Conservation (phyloP, 2,888 invertebrate genomes). For the Drosophila neonasuta region DNA sequence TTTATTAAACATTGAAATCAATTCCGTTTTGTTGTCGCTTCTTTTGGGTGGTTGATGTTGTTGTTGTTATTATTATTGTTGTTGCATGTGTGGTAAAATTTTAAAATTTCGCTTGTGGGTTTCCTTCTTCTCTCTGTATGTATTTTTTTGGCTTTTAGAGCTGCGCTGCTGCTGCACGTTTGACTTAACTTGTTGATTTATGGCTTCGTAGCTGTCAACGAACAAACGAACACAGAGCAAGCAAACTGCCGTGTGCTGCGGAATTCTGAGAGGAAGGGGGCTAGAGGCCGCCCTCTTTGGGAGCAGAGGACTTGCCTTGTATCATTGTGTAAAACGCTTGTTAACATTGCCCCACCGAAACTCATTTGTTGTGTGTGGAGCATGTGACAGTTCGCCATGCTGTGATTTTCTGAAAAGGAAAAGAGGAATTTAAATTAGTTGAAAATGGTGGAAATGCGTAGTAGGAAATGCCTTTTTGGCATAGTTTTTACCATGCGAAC, state of each 20-base stretch:
- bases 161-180: constrained; percentile 68
- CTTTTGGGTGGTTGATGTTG: constrained; percentile 18
- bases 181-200: constrained; percentile 79
- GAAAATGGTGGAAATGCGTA: constrained; percentile 59
- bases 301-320: constrained; percentile 50
- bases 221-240: constrained; percentile 45
- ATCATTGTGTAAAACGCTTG: constrained; percentile 76
- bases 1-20: constrained; percentile 78
- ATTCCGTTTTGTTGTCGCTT: constrained; percentile 60
- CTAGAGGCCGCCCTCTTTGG: constrained; percentile 18
- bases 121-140: constrained; percentile 11
- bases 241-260: constrained; percentile 61
- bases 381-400: constrained; percentile 56
- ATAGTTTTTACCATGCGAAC: constrained; percentile 55
- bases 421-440: constrained; percentile 72
- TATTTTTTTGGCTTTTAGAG: constrained; percentile 51
- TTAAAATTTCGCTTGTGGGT: constrained; percentile 55
- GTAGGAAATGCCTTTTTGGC: constrained; percentile 67
- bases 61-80: constrained; percentile 21
- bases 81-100: constrained; percentile 61
- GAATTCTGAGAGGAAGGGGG: background rate
- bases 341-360: constrained; percentile 62
- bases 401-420: constrained; percentile 41
- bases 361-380: constrained; percentile 58
- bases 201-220: constrained; percentile 71